Conservation (phyloP, 2,888 invertebrate species). For the Cephus pulcher region DNA sequence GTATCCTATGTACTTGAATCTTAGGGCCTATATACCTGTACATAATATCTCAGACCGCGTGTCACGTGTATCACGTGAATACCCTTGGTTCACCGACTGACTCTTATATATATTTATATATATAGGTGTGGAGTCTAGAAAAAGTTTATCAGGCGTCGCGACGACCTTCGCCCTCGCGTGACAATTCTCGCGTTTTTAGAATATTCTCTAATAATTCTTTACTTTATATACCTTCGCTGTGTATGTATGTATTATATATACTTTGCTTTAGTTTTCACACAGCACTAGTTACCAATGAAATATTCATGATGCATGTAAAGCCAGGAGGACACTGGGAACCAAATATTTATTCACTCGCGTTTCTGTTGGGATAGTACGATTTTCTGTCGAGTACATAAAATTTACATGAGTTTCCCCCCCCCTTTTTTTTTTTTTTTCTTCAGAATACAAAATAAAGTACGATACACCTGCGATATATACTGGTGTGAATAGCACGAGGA, state of each 20-base stretch:
- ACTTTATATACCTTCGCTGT: not conserved
- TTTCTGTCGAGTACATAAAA: not conserved
- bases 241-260: not conserved
- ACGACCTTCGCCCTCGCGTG: not conserved
- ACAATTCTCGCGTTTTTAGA: not conserved
- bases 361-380: not conserved
- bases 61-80: not conserved
- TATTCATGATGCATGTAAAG: not conserved
- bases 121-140: not conserved
- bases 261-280: not conserved
- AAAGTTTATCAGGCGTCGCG: not conserved
- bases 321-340: not conserved
- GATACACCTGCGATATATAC: not conserved
- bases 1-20: not conserved
- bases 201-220: not conserved
- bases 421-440: not conserved
- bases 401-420: not conserved
- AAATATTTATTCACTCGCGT: not conserved
- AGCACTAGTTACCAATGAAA: not conserved
- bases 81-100: not conserved
- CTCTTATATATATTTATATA: not conserved
- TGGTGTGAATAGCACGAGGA: not conserved
- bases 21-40: not conserved
- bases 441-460: not conserved
- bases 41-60: not conserved